Base-by-base conservation (phyloP, 1,140 invertebrate genomes). In the Aphaenogaster floridana region DNA sequence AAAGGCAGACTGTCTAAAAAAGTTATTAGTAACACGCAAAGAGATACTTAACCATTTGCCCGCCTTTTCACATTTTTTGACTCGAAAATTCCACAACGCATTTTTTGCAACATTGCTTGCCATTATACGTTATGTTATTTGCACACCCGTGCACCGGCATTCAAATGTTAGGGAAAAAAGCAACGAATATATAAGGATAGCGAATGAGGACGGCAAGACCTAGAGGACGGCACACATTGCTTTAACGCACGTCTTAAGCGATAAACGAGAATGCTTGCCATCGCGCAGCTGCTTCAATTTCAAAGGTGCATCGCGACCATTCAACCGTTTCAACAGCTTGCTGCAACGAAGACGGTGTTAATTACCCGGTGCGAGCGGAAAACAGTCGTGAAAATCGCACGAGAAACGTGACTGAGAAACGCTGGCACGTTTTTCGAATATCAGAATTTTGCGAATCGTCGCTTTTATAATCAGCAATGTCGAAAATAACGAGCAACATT, bases 341-440 rank as follows among this genome's bases (percentile, higher is more conserved):
- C 76, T 86, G 50, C 72, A 79, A 79, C 84, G 63, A 68, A 86
- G 36, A 78, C 11, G 45, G 64, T 81, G 78, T 86, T 86, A 86
- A 86, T 81, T 81, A 50, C 52, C 42, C 3, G 8, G 28, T n/a
- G 66, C 15, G 79, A 72, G 63, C 45, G 63, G 45, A 68, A 83
- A 72, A 72, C n/a, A 80, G 54, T 39, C 21, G 50, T 83, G 66
- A 83, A 83, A 74, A 83, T 83, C 52, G 79, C 36, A 42, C n/a
- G 63, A 28, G 17, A 52, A 81, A 11, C 64, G 64, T n/a, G 4
- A 13, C 21, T 36, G 68, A 17, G 28, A 28, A 28, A 28, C n/a
- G 66, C 34, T 17, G 2, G 28, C 21, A 36, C 52, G 39, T 28
- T 48, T 61, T 83, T 61, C 52, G n/a, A 71, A 48, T 45, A 57